Evolutionary conservation across 2,888 invertebrate genomes (phyloP), one percentile per base, ranked within the genome.

Genomic region (Nasonia oneida): DNA sequence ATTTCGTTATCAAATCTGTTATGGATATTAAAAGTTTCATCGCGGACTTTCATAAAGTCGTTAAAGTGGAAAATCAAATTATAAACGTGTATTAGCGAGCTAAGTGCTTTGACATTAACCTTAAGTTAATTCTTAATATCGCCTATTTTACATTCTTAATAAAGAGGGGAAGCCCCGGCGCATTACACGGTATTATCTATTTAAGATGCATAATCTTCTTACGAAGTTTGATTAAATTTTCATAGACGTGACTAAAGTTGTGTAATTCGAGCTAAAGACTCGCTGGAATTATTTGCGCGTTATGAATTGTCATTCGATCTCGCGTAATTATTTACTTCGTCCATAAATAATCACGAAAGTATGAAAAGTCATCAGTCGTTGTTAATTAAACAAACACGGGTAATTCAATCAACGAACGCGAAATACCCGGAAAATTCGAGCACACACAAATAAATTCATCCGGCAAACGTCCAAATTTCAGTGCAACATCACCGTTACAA

Each of bases 71-170:
- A 67, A 67, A 67, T 67, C 67, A 33, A 67, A 67, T 67, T 67
- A 67, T 33, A 67, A 67, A 67, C 67, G 67, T 67, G 1, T 67
- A 64, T 67, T 67, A 67, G 0, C 33, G 12, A 67, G 23, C 29
- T 33, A 14, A 67, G 67, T 67, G 8, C 29, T 67, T 67, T 14
- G 67, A n/a, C 67, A 8, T 67, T 14, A 67, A 12, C 33, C n/a
- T 67, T 10, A 33, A 67, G 64, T 67, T 67, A 23, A 67, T 67
- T 67, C 33, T 67, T 67, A 67, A 33, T 67, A 67, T 67, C 67
- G 29, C 3, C 14, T 29, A 29, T 33, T 12, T 33, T 67, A 33
- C 67, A 67, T 67, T 67, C 67, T 67, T 67, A 6, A 61, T n/a
- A n/a, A 8, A 61, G 33, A 29, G 10, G 33, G 10, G 33, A 33